Conservation (phyloP, 2,113 vertebrate genomes). For the Strix uralensis region DNA sequence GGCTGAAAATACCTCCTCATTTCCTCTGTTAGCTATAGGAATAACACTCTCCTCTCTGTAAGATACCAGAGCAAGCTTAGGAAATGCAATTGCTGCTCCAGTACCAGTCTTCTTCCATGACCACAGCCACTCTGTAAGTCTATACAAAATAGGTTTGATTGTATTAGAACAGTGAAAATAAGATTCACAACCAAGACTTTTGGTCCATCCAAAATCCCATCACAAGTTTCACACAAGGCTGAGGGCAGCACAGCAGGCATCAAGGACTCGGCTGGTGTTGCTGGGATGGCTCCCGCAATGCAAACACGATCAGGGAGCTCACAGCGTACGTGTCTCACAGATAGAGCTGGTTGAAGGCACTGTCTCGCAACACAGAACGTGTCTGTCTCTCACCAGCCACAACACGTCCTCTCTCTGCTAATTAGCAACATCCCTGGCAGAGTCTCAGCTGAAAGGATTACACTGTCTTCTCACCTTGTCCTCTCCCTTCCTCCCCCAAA, state of each 20-base stretch:
- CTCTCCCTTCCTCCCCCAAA: neutral
- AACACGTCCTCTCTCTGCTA: slow-evolving; percentile 22
- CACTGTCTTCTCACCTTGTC: slow-evolving; percentile 9
- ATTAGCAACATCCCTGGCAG: slow-evolving; percentile 35
- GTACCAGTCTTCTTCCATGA: neutral
- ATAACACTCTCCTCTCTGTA: neutral
- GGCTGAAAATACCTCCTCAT: neutral
- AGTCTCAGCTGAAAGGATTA: slow-evolving; percentile 49
- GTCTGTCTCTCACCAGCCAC: slow-evolving; percentile 51
- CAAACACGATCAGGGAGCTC: neutral
- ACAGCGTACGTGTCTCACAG: neutral
- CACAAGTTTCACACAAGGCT: neutral
- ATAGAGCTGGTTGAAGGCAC: neutral
- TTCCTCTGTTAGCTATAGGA: neutral
- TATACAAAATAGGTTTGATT: neutral
- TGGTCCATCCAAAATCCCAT: neutral
- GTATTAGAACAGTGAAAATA: neutral
- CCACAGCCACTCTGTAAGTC: neutral
- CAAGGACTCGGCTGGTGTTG: neutral
- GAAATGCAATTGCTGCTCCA: neutral
- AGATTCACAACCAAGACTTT: neutral
- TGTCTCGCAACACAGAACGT: neutral
- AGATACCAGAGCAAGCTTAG: neutral
- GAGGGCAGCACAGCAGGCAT: neutral
- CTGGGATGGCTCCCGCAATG: neutral